Evolutionary conservation across 2,797 vertebrate species (phyloP).

Genomic region (Pangasius mekongensis): DNA sequence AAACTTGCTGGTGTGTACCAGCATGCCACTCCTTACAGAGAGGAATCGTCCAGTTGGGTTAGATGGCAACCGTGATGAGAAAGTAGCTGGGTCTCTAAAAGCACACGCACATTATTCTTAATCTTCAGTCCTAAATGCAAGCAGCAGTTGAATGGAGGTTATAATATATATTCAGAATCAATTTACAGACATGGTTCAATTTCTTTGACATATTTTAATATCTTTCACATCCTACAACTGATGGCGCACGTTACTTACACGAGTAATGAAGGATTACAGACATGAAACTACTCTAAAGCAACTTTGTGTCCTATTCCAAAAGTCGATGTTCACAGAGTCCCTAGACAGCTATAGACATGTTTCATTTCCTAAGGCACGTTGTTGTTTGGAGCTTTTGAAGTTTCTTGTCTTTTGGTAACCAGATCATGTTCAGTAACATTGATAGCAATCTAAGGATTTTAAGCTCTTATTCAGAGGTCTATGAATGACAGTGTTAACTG

Average conservation of each 20-base stretch:
- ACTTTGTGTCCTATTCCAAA: neutral
- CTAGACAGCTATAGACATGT: neutral
- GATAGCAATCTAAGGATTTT: constrained; percentile 11
- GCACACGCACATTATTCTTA: neutral
- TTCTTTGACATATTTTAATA: neutral
- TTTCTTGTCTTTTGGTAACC: neutral
- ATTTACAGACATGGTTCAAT: neutral
- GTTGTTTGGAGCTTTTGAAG: neutral
- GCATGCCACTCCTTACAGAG: neutral
- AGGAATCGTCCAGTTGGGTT: neutral
- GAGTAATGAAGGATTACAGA: neutral
- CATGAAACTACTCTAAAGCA: neutral
- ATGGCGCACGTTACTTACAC: neutral
- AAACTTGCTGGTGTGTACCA: neutral
- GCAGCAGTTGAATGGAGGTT: neutral
- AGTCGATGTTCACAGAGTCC: neutral
- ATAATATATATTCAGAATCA: neutral
- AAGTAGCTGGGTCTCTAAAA: neutral
- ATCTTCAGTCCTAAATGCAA: neutral
- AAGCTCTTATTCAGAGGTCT: neutral
- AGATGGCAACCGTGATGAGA: neutral
- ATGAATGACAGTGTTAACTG: constrained; percentile 26
- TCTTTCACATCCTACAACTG: neutral
- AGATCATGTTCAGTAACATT: neutral
- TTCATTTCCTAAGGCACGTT: neutral